Evolutionary conservation across 2,888 invertebrate genomes (phyloP).

Genomic region (Drosophila emarginata): DNA sequence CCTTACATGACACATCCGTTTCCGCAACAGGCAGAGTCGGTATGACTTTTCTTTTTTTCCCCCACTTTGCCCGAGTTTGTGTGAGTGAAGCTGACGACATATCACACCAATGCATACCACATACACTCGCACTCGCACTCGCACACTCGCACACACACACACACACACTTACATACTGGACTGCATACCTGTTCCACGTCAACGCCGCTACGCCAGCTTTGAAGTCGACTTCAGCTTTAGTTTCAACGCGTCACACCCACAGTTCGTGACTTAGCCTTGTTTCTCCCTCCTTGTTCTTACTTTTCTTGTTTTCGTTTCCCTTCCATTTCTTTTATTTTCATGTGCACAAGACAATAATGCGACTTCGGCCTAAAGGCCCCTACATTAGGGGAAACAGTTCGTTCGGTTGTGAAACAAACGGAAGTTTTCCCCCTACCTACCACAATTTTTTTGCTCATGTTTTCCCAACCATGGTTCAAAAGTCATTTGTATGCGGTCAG

Average conservation of each 20-base stretch:
- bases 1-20: slow-evolving; percentile 55
- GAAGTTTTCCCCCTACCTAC: background rate
- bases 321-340: background rate
- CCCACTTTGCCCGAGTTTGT: slow-evolving; percentile 22
- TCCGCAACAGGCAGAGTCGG: slow-evolving; percentile 59
- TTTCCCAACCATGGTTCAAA: background rate
- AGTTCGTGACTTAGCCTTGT: slow-evolving; percentile 25
- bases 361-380: slow-evolving; percentile 40
- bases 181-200: slow-evolving; percentile 1
- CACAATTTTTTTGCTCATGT: background rate
- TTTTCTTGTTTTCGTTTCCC: background rate
- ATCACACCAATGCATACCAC: slow-evolving; percentile 23
- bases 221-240: slow-evolving; percentile 5
- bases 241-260: slow-evolving; percentile 1
- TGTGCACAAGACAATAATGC: slow-evolving; percentile 18
- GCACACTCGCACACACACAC: background rate
- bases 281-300: slow-evolving; percentile 9
- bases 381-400: slow-evolving; percentile 35
- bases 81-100: slow-evolving; percentile 18
- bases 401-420: slow-evolving; percentile 9
- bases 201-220: slow-evolving; percentile 2
- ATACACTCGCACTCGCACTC: background rate
- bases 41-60: slow-evolving; percentile 7
- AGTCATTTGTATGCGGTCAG: background rate
- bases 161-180: background rate